A percentile compares a stretch with the other conserved stretches of the same genome.
These are phyloP conservation scores for Clamator glandarius DNA, from an alignment of 2,797 vertebrate species.

Conservation along the genomic window DNA sequence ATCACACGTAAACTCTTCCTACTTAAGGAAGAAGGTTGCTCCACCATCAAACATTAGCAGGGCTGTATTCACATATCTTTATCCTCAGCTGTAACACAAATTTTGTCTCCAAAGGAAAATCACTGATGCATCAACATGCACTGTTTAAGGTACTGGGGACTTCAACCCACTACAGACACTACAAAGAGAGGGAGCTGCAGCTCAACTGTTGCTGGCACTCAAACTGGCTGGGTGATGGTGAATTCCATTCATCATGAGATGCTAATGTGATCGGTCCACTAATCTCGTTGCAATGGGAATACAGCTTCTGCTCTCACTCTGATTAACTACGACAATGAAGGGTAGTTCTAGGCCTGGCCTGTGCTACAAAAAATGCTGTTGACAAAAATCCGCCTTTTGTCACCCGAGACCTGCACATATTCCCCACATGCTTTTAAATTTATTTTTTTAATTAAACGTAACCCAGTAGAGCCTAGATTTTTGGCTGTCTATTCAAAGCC, in stretches of 20 bases:
- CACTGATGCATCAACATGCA: neutral
- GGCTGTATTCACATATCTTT: neutral
- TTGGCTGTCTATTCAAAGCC: neutral
- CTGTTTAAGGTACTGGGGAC: neutral
- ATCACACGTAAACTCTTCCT: neutral
- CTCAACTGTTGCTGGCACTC: neutral
- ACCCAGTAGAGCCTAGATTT: neutral
- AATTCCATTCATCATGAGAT: neutral
- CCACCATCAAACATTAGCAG: conserved; percentile 13
- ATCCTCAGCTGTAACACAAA: neutral
- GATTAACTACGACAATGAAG: accelerated
- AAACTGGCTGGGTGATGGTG: neutral
- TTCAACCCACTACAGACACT: neutral
- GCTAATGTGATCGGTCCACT: neutral
- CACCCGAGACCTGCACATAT: neutral
- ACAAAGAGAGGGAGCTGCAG: neutral
- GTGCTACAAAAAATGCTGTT: neutral
- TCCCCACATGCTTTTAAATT: neutral
- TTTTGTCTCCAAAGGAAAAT: neutral
- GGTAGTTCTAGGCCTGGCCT: neutral
- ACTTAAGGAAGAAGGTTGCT: conserved; percentile 51
- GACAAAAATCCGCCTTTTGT: neutral
- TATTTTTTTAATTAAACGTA: neutral
- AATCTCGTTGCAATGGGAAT: neutral
- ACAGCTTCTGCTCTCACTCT: neutral